Evolutionary conservation across 1,140 invertebrate species (phyloP).

Genomic region (Bombus vancouverensis): DNA sequence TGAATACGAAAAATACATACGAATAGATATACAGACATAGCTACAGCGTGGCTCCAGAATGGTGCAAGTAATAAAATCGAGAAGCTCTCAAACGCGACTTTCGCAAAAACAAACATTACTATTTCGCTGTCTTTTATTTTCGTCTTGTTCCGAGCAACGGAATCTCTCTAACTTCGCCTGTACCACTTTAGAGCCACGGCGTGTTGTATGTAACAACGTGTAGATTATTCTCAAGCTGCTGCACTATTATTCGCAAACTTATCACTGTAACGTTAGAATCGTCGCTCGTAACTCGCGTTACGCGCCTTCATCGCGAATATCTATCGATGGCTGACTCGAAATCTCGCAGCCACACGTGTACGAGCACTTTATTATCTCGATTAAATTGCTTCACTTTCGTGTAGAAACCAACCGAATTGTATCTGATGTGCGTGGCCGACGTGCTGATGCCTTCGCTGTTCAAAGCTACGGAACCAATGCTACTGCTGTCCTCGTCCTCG

Average conservation of each 20-base stretch:
- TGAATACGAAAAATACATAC: constrained; percentile 57
- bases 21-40: not conserved
- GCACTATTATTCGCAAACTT: not conserved
- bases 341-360: not conserved
- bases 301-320: not conserved
- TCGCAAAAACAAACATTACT: not conserved
- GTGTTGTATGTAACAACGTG: not conserved
- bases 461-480: constrained; percentile 91
- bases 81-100: not conserved
- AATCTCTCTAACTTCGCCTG: not conserved
- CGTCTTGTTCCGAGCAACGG: not conserved
- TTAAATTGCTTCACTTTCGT: too few species aligned
- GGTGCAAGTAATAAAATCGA: too few species aligned
- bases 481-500: constrained; percentile 91
- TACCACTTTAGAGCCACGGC: not conserved
- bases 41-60: too few species aligned
- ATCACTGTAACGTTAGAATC: not conserved
- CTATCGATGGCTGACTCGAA: not conserved
- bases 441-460: constrained; percentile 85
- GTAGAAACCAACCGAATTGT: constrained; percentile 86
- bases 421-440: constrained; percentile 91
- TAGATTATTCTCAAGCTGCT: not conserved
- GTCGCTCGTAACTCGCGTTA: not conserved
- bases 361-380: not conserved
- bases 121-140: not conserved